Evolutionary conservation across 2,113 vertebrate species (phyloP).

Genomic region (Himantopus leucocephalus): DNA sequence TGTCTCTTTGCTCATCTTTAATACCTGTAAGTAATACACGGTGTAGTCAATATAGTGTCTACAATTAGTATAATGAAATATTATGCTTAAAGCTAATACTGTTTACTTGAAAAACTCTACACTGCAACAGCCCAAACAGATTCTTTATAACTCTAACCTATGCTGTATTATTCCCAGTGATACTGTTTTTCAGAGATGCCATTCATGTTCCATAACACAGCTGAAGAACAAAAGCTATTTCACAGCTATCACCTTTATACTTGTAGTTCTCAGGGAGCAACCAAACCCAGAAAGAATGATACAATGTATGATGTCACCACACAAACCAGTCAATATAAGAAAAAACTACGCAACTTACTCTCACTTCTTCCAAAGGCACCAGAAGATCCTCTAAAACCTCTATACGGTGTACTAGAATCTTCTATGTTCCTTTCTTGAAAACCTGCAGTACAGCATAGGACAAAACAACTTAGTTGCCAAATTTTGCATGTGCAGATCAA

Average conservation of each 20-base stretch:
- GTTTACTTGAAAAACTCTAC: neutral
- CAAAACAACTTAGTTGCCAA: neutral
- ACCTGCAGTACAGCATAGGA: neutral
- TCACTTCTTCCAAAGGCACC: slow-evolving; percentile 32
- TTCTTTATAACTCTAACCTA: neutral
- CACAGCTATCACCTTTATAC: neutral
- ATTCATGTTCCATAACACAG: neutral
- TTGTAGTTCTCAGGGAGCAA: neutral
- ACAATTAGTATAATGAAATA: neutral
- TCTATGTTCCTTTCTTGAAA: slow-evolving; percentile 34
- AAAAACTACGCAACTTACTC: slow-evolving; percentile 1
- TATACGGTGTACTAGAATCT: neutral
- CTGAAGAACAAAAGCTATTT: neutral
- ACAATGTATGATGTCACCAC: neutral
- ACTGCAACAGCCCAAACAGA: neutral
- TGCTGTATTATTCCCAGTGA: neutral
- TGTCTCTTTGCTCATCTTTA: neutral
- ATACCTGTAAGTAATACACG: neutral
- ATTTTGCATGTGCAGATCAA: neutral
- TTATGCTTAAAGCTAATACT: neutral
- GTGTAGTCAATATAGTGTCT: rapidly evolving
- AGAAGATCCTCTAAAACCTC: slow-evolving; percentile 16
- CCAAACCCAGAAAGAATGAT: neutral
- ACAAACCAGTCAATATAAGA: neutral
- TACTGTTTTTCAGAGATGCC: rapidly evolving